A percentile compares a stretch with the other conserved stretches of the same genome.
Conservation (phyloP, 2,888 invertebrate species). For the Tipula vernalis region DNA sequence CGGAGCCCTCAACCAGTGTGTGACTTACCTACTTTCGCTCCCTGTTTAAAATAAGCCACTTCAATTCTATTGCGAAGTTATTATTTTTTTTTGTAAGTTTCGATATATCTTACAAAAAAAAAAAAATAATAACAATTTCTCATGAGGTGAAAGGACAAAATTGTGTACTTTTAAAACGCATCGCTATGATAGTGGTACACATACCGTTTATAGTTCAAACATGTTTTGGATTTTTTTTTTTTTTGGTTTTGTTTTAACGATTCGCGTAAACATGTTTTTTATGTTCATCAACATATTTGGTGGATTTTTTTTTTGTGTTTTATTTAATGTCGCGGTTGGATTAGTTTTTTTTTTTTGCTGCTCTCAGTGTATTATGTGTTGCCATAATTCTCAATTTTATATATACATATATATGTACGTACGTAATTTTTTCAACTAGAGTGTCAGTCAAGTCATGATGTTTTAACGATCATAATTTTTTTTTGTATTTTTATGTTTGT, state of each 20-base stretch:
- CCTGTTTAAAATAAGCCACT: background rate
- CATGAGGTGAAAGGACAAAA: background rate
- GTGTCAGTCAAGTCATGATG: background rate
- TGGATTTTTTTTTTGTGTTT: background rate
- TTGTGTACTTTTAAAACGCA: background rate
- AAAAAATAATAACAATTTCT: background rate
- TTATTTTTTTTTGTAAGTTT: background rate
- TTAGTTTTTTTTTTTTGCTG: background rate
- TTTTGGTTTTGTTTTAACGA: background rate
- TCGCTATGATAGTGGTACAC: background rate
- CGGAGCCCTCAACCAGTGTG: background rate
- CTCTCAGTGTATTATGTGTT: background rate
- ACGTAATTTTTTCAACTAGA: background rate
- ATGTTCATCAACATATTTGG: background rate
- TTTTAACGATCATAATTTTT: background rate
- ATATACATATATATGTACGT: background rate
- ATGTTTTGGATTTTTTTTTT: background rate
- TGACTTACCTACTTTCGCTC: background rate
- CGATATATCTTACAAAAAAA: background rate
- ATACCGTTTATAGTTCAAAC: background rate
- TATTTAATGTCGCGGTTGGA: background rate
- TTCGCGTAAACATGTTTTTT: background rate
- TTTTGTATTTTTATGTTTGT: background rate
- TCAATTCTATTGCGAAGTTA: background rate
- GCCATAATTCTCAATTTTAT: background rate